Conservation (phyloP, 2,888 invertebrate species). For the Meghimatium bilineatum region DNA sequence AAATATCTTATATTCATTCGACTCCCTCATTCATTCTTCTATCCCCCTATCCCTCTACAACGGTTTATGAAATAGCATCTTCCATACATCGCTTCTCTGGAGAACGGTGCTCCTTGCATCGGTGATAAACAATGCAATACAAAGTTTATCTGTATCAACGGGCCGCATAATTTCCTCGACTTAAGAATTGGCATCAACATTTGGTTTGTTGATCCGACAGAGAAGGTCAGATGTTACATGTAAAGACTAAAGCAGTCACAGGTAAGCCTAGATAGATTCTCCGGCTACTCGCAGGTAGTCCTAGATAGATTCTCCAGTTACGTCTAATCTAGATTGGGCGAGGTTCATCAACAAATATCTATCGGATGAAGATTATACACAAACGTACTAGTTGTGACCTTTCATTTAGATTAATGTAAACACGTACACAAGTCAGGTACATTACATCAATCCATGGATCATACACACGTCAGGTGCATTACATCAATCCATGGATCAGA, state of each 20-base stretch:
- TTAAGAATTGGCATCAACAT: background rate
- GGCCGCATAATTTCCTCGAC: background rate
- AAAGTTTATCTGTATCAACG: no score
- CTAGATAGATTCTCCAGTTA: background rate
- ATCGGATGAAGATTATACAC: background rate
- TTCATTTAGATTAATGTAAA: constrained; percentile 3
- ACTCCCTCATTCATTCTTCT: no score
- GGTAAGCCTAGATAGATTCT: background rate
- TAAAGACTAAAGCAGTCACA: background rate
- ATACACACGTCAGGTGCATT: no score
- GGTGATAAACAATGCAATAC: no score
- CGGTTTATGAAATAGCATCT: no score
- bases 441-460: no score
- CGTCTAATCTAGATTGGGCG: background rate
- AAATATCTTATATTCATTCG: no score
- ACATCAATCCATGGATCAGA: no score
- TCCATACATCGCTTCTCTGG: no score
- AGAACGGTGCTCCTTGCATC: no score
- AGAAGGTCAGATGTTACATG: background rate
- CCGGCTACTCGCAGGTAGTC: background rate
- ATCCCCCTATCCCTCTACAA: no score
- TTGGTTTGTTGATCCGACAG: background rate
- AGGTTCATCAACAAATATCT: background rate
- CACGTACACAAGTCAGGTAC: background rate
- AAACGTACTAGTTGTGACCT: background rate